These are phyloP conservation scores for Sminthurinus aureus DNA, from an alignment of 2,888 invertebrate species.

Conservation along the genomic window DNA sequence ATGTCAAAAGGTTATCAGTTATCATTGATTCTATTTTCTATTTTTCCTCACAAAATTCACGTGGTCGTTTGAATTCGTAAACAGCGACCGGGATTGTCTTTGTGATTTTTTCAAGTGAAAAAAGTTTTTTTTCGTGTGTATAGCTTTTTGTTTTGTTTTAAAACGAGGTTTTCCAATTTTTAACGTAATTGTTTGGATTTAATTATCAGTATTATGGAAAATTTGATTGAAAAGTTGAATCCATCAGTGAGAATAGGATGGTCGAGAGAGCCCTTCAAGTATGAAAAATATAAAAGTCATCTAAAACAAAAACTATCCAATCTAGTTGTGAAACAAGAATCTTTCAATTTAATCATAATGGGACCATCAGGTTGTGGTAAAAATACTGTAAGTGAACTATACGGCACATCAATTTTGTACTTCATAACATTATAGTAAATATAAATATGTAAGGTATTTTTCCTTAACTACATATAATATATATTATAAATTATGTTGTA, in stretches of 20 bases:
- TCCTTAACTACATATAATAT: conserved; percentile 1
- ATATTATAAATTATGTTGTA: conserved; percentile 18
- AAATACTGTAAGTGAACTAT: conserved; percentile 43
- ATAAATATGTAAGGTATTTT: conserved; percentile 14
- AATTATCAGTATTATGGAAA: background rate
- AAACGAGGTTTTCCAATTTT: too few species aligned
- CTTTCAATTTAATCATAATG: conserved; percentile 36
- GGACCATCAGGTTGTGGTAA: conserved; percentile 43
- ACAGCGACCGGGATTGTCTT: too few species aligned
- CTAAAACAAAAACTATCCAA: conserved; percentile 14
- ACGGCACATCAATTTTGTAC: too few species aligned
- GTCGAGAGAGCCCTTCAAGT: conserved; percentile 13
- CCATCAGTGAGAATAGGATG: conserved; percentile 24
- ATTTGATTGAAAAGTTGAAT: conserved; percentile 27
- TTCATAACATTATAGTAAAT: conserved; percentile 10
- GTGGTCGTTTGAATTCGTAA: too few species aligned
- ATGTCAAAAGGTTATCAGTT: too few species aligned
- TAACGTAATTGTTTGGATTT: too few species aligned
- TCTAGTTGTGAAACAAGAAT: conserved; percentile 25
- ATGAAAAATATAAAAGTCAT: background rate
- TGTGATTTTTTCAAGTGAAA: too few species aligned
- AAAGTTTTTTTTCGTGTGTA: too few species aligned
- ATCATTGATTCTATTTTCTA: too few species aligned
- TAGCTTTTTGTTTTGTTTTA: too few species aligned
- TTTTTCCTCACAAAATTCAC: too few species aligned